Conservation (phyloP, 2,888 invertebrate genomes). For the Ischnura elegans region DNA sequence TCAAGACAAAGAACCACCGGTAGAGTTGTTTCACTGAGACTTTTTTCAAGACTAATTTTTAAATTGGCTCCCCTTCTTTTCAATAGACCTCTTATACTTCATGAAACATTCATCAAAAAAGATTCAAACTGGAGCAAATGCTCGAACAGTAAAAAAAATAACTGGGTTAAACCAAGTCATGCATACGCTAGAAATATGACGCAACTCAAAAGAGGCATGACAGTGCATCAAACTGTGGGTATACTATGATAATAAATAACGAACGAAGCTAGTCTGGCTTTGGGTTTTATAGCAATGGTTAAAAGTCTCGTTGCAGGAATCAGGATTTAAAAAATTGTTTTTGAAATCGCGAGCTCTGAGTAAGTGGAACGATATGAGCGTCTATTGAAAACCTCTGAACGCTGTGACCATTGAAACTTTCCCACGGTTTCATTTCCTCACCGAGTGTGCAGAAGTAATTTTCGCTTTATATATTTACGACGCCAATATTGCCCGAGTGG, state of each 20-base stretch:
- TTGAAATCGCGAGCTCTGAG: not conserved
- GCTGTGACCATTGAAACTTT: not conserved
- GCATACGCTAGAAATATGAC: not conserved
- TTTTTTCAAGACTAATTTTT: too few species aligned
- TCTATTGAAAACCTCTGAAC: not conserved
- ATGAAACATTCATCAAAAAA: too few species aligned
- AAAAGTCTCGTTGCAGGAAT: not conserved
- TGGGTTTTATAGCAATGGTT: not conserved
- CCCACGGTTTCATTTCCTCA: not conserved
- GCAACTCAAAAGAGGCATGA: not conserved
- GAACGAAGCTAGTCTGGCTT: not conserved
- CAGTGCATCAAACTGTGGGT: not conserved
- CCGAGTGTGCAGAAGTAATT: not conserved
- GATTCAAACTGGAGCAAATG: too few species aligned
- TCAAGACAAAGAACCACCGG: too few species aligned
- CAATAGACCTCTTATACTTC: too few species aligned
- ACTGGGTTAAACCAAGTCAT: not conserved
- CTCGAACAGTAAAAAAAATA: not conserved
- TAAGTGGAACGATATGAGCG: not conserved
- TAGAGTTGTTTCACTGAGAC: too few species aligned
- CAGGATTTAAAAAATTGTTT: not conserved
- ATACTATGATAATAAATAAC: not conserved
- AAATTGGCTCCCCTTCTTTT: too few species aligned
- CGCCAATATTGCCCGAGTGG: too few species aligned
- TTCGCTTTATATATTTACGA: not conserved